Conservation (phyloP, 2,797 vertebrate species). For the Myripristis jacobus region DNA sequence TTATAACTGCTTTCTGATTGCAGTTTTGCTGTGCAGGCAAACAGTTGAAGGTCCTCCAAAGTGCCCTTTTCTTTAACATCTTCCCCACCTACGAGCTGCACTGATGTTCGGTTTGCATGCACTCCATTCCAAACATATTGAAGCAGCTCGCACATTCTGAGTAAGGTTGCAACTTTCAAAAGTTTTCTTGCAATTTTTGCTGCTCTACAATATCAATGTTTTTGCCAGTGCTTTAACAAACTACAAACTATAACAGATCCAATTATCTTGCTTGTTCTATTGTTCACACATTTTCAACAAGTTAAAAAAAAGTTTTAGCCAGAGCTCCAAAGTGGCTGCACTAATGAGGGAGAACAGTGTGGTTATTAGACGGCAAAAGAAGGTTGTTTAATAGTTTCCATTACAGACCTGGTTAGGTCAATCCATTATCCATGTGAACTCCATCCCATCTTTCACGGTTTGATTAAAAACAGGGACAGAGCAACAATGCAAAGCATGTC, state of each 20-base stretch:
- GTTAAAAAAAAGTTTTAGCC: constrained; percentile 74
- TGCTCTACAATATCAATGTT: constrained; percentile 22
- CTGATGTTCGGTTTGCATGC: constrained; percentile 30
- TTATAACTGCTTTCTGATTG: constrained; percentile 61
- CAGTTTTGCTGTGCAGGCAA: constrained; percentile 32
- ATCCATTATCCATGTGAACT: constrained; percentile 81
- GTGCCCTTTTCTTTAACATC: constrained; percentile 33
- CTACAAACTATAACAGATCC: constrained; percentile 45
- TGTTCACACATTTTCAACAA: constrained; percentile 66
- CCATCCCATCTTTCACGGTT: constrained; percentile 67
- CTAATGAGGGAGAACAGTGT: constrained; percentile 78
- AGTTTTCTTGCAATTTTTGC: constrained; percentile 36
- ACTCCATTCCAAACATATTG: constrained; percentile 44
- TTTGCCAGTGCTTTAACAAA: too few species aligned
- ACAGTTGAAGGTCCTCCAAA: constrained; percentile 22
- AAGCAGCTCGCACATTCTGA: constrained; percentile 28
- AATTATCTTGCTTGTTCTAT: constrained; percentile 70
- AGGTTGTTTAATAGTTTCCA: constrained; percentile 84
- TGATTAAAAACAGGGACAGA: constrained; percentile 71
- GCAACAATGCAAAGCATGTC: constrained; percentile 68
- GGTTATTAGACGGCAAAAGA: constrained; percentile 75
- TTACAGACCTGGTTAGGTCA: constrained; percentile 81
- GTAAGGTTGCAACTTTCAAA: constrained; percentile 38
- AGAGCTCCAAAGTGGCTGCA: constrained; percentile 71
- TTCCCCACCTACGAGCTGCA: constrained; percentile 33